Evolutionary conservation across 2,888 invertebrate species (phyloP), one percentile per base, ranked within the genome.

Genomic region (Hypomecis atomaria): DNA sequence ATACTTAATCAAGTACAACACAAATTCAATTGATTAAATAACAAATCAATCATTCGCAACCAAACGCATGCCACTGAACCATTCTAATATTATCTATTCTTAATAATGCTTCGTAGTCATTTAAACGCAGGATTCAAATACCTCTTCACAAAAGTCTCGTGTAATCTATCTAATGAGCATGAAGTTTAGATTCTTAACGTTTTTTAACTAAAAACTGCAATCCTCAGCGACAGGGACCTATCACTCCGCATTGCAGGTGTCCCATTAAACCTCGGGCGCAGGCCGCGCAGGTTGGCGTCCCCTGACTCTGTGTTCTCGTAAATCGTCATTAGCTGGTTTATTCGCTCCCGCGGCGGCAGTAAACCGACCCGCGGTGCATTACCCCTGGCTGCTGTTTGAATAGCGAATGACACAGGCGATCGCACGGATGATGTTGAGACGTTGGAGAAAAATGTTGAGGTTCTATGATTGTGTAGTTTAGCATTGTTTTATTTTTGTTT

Each of bases 271-370:
- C 45, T 62, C 63, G 33, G 52, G 5, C 13, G 36, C 40, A 5
- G 59, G 72, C 70, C 67, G 5, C 13, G 36, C 40, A 5, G 59
- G 72, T 72, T 69, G 69, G 69, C 78, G 82, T 77, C 78, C 72
- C 76, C 82, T 79, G 81, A 69, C 70, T 69, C 69, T 75, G 72
- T 74, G 78, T 70, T 58, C 70, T 68, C 72, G 89, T 93, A 93
- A 92, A 93, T 93, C 87, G 87, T 92, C 90, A 92, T 93, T 93
- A 91, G 86, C 77, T 83, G 85, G 85, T 91, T 90, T 86, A 90
- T 83, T 85, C 59, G 65, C 64, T 89, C 92, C 91, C 92, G 85
- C 76, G 83, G 85, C 88, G 91, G 79, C 82, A 88, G 87, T 93
- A 93, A 93, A 92, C 79, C 86, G 74, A 78, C 71, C 66, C 66